These are phyloP conservation scores for Cyanocitta stelleri DNA, from an alignment of 2,113 vertebrate genomes.

Conservation along the genomic window DNA sequence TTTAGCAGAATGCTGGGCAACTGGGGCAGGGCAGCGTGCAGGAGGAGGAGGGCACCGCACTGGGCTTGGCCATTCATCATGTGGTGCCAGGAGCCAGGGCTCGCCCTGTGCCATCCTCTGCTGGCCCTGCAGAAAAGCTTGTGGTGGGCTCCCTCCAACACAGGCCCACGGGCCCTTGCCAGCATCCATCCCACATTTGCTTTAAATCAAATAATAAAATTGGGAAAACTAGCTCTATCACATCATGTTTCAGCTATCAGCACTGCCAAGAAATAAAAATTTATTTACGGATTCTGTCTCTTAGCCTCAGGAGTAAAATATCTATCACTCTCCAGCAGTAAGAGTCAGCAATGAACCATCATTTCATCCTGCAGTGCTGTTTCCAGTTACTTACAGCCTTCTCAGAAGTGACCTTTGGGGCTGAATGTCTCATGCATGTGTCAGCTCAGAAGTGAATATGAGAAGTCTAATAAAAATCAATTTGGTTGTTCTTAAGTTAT, in stretches of 20 bases:
- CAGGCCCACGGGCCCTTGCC: accelerated
- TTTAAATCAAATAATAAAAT: not conserved
- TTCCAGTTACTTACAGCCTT: slow-evolving; percentile 45
- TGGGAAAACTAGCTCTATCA: not conserved
- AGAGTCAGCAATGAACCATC: not conserved
- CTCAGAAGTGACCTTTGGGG: slow-evolving; percentile 51
- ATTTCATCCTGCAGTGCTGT: slow-evolving; percentile 23
- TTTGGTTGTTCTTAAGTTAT: slow-evolving; percentile 44
- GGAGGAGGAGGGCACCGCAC: accelerated
- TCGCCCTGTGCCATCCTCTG: accelerated
- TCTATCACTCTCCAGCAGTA: not conserved
- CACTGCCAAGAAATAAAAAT: not conserved
- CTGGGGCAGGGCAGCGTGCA: not conserved
- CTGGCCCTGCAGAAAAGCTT: accelerated
- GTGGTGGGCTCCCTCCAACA: accelerated
- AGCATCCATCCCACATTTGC: accelerated
- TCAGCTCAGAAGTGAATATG: slow-evolving; percentile 40
- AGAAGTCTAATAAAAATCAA: slow-evolving; percentile 54
- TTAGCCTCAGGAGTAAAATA: slow-evolving; percentile 27
- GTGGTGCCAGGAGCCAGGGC: not conserved
- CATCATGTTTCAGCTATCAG: not conserved
- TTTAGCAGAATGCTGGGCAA: accelerated
- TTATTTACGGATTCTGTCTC: not conserved
- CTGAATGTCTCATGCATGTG: slow-evolving; percentile 42
- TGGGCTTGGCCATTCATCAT: accelerated